These are phyloP conservation scores for Coecobrya sp. DNA, from an alignment of 2,888 invertebrate species.

Conservation along the genomic window DNA sequence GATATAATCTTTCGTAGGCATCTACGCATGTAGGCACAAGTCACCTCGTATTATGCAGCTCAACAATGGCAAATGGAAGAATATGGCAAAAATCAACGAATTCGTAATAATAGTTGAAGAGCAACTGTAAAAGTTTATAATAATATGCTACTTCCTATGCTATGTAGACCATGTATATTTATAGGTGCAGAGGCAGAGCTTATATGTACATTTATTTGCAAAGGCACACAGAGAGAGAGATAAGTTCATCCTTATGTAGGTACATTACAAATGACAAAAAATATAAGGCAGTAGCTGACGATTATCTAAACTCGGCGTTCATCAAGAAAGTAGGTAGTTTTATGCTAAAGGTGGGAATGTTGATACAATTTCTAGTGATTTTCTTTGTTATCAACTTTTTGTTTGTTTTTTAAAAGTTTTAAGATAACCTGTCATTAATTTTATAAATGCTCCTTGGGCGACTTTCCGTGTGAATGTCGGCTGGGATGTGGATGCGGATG, in stretches of 20 bases:
- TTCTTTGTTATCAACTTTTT: neutral
- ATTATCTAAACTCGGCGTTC: constrained; percentile 27
- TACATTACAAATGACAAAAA: constrained; percentile 31
- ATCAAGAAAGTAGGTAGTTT: neutral
- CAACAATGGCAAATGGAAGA: constrained; percentile 7
- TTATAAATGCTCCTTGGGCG: too few relatives aligned
- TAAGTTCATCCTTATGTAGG: neutral
- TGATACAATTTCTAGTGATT: neutral
- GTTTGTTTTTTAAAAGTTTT: neutral
- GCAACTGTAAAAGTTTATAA: constrained; percentile 47
- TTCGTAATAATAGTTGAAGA: neutral
- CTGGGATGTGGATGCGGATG: constrained; percentile 40
- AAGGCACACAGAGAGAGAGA: neutral
- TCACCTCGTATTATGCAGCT: neutral
- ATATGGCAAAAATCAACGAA: constrained; percentile 3
- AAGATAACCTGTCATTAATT: neutral
- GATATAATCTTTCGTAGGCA: constrained; percentile 12
- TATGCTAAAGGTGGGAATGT: neutral
- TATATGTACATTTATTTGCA: neutral
- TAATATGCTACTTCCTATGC: constrained; percentile 12
- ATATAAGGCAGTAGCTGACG: constrained; percentile 10
- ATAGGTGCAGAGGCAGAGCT: neutral
- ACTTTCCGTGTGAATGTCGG: neutral
- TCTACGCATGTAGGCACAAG: constrained; percentile 49
- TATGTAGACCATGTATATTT: constrained; percentile 23